Evolutionary conservation across 2,113 vertebrate genomes (phyloP), one percentile per base, ranked within the genome.

Genomic region (Willisornis vidua): DNA sequence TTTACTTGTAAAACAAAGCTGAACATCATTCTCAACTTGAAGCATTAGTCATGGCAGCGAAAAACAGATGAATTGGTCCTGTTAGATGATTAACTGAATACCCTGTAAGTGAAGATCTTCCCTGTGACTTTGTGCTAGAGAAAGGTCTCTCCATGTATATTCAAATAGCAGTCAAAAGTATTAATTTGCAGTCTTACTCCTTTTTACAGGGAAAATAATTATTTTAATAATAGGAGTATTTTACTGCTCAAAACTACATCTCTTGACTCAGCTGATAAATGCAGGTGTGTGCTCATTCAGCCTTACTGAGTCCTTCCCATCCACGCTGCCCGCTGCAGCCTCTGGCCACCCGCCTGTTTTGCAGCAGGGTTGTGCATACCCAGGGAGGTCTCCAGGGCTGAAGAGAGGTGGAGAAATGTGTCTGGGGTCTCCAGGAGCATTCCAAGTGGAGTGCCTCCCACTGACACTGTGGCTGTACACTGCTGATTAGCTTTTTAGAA

Each of bases 311-410:
- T 90, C 20, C 63, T 84, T 28, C 67, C 4, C 24, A 31, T 88
- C 76, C 41, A 2, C 0, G 4, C 45, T 0, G 19, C 87, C 77
- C 1, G 3, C 52, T 0, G 4, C 11, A 13, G 67, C 61, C 35
- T 20, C 41, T 61, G 68, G 29, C 49, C 0, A 0, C 67, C 41
- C 77, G 22, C 26, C 37, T 4, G 14, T 35, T 18, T 26, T 9
- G 6, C 39, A 2, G 16, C 6, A 68, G 63, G 33, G 39, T 71
- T 18, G 15, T 4, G 8, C 68, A 63, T 43, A 43, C 7, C 28
- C 14, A 8, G 37, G 23, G 8, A 0, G 3, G 37, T 63, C 31
- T 41, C 31, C 31, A 48, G 26, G 35, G 39, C 39, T 78, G 76
- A 31, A 29, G 54, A 74, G 55, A 41, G 55, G 16, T 33, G 46